Base-by-base conservation (phyloP, 2,113 vertebrate species). In the Cebidichthys violaceus region DNA sequence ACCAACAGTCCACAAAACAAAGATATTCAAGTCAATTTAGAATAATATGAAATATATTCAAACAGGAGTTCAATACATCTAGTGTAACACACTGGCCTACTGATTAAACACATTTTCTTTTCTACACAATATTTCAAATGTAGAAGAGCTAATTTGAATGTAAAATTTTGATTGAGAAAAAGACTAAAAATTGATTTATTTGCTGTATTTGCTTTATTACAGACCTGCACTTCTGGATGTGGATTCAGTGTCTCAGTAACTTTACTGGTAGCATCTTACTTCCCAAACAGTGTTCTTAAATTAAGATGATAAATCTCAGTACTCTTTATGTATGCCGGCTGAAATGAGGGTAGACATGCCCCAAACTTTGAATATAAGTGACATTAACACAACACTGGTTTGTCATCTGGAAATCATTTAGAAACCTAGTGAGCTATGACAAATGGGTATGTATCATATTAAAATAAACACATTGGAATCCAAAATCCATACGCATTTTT, bases 391-490 rank as follows among this genome's bases (percentile, higher is more conserved):
- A 95, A 96, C 95, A 95, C 93, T 90, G 92, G 94, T 54, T 86
- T 96, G 94, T 97, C 96, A 96, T 97, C 96, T 96, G 96, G 94
- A 95, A 93, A 90, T 96, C 94, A 96, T 97, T 96, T 95, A 95
- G 94, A 95, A 87, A 91, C 90, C 93, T 29, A 76, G 85, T 95
- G 95, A 97, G 96, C 93, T 92, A 93, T 95, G 94, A 96, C 94
- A 93, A 92, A 93, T 88, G 94, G 93, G 94, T 93, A 92, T 92
- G 87, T 94, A 70, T 91, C 80, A 90, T 85, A 90, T 90, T 76
- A 89, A 93, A 93, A 93, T 85, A 94, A 91, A 90, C 89, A 92
- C 50, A 29, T 35, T 75, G 62, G 85, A 86, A 90, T 88, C 88
- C 83, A 87, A 85, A 88, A 90, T 89, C 77, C 73, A 90, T 86